A percentile compares a stretch with the other conserved stretches of the same genome.
phyloP scores from a whole-genome alignment of 1,140 invertebrate species.

The Drosophila kepulauana region DNA sequence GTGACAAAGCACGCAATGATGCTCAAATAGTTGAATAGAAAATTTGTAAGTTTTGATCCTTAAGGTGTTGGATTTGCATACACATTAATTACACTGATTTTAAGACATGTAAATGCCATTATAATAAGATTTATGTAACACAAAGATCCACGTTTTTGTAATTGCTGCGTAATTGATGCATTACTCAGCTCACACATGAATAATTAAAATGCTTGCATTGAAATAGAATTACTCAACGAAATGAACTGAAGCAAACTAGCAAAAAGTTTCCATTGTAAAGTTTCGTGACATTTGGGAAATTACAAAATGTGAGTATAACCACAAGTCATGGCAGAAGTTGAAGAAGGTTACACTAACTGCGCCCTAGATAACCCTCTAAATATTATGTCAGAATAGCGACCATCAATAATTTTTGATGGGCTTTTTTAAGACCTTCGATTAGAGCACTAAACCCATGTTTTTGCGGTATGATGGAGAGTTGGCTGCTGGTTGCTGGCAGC shows the following conservation, averaged over 20 bases:
- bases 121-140: neutral
- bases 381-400: constrained; percentile 16
- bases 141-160: neutral
- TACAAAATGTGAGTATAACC: constrained; percentile 3
- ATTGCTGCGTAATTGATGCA: constrained; percentile 3
- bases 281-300: constrained; percentile 19
- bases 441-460: constrained; percentile 44
- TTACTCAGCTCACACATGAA: constrained; percentile 12
- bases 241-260: constrained; percentile 32
- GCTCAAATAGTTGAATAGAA: too few species aligned
- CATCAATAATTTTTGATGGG: constrained; percentile 72
- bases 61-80: too few species aligned
- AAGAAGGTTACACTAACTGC: constrained; percentile 1
- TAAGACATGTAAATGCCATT: neutral
- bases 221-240: neutral
- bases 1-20: too few species aligned
- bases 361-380: neutral
- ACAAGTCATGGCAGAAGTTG: neutral
- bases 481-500: constrained; percentile 1
- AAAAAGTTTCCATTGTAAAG: constrained; percentile 39
- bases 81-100: too few species aligned
- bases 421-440: constrained; percentile 50
- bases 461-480: neutral
- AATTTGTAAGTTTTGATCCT: too few species aligned
- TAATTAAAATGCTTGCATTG: constrained; percentile 14